Conservation (phyloP, 2,888 invertebrate species). For the Caenorhabditis doughertyi region DNA sequence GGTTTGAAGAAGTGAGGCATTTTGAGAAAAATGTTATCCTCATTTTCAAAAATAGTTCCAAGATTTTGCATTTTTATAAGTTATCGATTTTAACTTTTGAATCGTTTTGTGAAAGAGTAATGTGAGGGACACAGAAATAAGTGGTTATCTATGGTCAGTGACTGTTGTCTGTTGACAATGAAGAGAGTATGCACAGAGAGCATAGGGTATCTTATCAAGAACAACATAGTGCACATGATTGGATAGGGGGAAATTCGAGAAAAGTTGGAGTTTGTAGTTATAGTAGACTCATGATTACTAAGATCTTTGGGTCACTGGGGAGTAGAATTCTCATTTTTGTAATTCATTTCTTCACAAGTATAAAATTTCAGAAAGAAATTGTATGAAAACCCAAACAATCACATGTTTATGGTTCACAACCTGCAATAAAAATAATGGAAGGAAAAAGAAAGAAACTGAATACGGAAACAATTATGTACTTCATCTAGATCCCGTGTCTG, state of each 20-base stretch:
- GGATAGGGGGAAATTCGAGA: background rate
- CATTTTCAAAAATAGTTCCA: slow-evolving; percentile 55
- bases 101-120: slow-evolving; percentile 5
- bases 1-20: slow-evolving; percentile 81
- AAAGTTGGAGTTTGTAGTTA: background rate
- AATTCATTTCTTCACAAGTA: background rate
- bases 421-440: no score
- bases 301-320: background rate
- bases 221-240: slow-evolving; percentile 34
- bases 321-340: background rate
- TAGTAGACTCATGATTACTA: background rate
- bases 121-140: background rate
- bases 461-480: background rate
- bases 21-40: slow-evolving; percentile 72
- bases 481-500: background rate
- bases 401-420: no score
- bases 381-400: no score
- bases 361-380: no score
- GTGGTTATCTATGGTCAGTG: slow-evolving; percentile 28
- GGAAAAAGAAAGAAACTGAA: background rate
- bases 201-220: slow-evolving; percentile 35
- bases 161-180: slow-evolving; percentile 20
- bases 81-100: slow-evolving; percentile 25
- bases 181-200: slow-evolving; percentile 24
- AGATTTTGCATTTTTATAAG: slow-evolving; percentile 48